Percentiles rank a stretch among this genome's conserved stretches.
These are phyloP conservation scores for Drosophila setosimentum DNA, from an alignment of 2,888 invertebrate genomes.

Conservation along the genomic window DNA sequence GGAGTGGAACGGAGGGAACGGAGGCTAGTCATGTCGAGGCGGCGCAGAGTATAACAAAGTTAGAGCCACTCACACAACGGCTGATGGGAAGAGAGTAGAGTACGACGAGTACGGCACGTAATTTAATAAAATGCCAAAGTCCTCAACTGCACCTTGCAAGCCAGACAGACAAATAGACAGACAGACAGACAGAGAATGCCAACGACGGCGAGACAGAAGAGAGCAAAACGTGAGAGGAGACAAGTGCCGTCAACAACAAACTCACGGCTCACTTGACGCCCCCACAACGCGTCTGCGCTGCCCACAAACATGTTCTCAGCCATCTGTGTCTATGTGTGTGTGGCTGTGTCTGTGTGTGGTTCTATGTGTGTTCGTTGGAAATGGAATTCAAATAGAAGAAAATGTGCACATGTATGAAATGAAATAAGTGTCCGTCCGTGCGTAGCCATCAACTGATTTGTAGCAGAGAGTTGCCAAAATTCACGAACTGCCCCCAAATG, in stretches of 20 bases:
- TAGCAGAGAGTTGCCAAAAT: slow-evolving; percentile 28
- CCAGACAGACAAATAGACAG: slow-evolving; percentile 23
- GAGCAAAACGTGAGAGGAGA: slow-evolving; percentile 57
- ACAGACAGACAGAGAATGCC: slow-evolving; percentile 1
- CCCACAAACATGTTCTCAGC: slow-evolving; percentile 25
- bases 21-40: slow-evolving; percentile 9
- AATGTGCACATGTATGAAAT: slow-evolving; percentile 5
- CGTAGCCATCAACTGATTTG: neutral
- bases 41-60: slow-evolving; percentile 49
- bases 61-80: slow-evolving; percentile 39
- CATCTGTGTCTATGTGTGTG: neutral
- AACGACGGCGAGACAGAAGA: slow-evolving; percentile 23
- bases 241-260: slow-evolving; percentile 32
- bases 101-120: slow-evolving; percentile 54
- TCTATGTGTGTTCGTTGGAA: slow-evolving; percentile 9
- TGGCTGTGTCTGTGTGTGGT: slow-evolving; percentile 5
- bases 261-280: slow-evolving; percentile 43
- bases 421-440: slow-evolving; percentile 27
- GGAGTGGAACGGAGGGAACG: too few relatives aligned
- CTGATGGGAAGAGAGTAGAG: neutral
- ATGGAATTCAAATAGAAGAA: slow-evolving; percentile 54
- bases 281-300: slow-evolving; percentile 33
- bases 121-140: slow-evolving; percentile 78
- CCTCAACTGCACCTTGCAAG: slow-evolving; percentile 64
- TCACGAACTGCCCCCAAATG: slow-evolving; percentile 20